Evolutionary conservation across 2,888 invertebrate species (phyloP).

Genomic region (Trissoscelio sp.): DNA sequence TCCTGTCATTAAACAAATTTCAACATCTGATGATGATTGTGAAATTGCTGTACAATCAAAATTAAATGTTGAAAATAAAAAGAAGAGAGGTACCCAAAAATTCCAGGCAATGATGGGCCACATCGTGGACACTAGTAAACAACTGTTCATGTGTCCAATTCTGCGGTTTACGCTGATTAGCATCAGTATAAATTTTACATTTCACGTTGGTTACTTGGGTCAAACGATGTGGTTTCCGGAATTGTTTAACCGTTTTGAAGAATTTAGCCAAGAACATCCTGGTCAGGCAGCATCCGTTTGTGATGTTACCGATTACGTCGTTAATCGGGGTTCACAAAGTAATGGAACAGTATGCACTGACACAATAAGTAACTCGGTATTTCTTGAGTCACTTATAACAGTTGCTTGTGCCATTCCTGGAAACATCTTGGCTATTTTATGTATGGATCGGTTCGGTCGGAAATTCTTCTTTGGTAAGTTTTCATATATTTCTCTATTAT

Average conservation of each 20-base stretch:
- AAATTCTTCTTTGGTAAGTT: conserved; percentile 91
- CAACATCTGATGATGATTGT: no score
- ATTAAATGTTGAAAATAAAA: no score
- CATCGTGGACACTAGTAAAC: conserved; percentile 92
- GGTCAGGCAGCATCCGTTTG: conserved; percentile 86
- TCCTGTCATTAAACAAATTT: no score
- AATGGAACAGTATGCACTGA: conserved; percentile 86
- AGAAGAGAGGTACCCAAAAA: no score
- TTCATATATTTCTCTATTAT: no score
- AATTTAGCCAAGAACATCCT: conserved; percentile 88
- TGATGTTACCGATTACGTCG: conserved; percentile 90
- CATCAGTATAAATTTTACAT: conserved; percentile 95
- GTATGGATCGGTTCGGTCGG: conserved; percentile 93
- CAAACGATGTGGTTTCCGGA: conserved; percentile 99
- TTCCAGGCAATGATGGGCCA: conserved; percentile 92
- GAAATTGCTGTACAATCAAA: no score
- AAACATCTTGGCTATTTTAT: conserved; percentile 91
- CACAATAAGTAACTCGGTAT: conserved; percentile 91
- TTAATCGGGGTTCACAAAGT: conserved; percentile 87
- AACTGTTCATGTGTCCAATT: conserved; percentile 91
- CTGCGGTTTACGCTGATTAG: conserved; percentile 93
- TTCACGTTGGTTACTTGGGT: conserved; percentile 97
- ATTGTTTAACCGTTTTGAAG: conserved; percentile 95
- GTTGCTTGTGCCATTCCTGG: conserved; percentile 94
- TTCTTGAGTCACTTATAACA: conserved; percentile 94